Percentiles rank a stretch among this genome's conserved stretches.
phyloP scores from a whole-genome alignment of 2,888 invertebrate species.

The Sarcophaga subvicina region DNA sequence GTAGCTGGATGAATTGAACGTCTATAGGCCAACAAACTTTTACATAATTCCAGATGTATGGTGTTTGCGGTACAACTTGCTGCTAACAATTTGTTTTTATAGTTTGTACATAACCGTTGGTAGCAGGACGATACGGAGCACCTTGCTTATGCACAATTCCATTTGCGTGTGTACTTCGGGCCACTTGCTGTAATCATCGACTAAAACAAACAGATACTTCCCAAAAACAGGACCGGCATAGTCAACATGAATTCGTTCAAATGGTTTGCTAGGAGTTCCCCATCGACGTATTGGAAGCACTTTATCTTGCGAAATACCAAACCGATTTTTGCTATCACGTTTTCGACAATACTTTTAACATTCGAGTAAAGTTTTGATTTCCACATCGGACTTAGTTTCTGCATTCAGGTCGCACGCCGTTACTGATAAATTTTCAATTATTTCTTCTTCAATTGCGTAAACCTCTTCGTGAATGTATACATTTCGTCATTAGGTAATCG shows the following conservation, averaged over 20 bases:
- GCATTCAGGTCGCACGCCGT: constrained; percentile 15
- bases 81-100: constrained; percentile 45
- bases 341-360: not conserved
- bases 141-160: constrained; percentile 64
- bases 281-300: constrained; percentile 31
- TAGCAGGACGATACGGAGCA: constrained; percentile 71
- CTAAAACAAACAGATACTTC: constrained; percentile 23
- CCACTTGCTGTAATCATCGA: constrained; percentile 65
- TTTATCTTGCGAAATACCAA: constrained; percentile 12
- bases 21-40: constrained; percentile 50
- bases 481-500: constrained; percentile 27
- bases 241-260: constrained; percentile 41
- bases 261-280: constrained; percentile 2
- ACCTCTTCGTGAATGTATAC: constrained; percentile 31
- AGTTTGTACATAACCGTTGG: constrained; percentile 65
- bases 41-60: not conserved
- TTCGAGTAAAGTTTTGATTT: constrained; percentile 5
- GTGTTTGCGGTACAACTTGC: constrained; percentile 1
- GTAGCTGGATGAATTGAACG: constrained; percentile 58
- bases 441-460: constrained; percentile 51
- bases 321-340: constrained; percentile 14
- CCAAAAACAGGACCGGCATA: constrained; percentile 13
- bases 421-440: constrained; percentile 48
- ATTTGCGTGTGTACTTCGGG: constrained; percentile 68
- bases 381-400: constrained; percentile 21